Conservation (phyloP, 30 jellyfish, hydroid and myxozoan species). For the Hydractinia echinata region DNA sequence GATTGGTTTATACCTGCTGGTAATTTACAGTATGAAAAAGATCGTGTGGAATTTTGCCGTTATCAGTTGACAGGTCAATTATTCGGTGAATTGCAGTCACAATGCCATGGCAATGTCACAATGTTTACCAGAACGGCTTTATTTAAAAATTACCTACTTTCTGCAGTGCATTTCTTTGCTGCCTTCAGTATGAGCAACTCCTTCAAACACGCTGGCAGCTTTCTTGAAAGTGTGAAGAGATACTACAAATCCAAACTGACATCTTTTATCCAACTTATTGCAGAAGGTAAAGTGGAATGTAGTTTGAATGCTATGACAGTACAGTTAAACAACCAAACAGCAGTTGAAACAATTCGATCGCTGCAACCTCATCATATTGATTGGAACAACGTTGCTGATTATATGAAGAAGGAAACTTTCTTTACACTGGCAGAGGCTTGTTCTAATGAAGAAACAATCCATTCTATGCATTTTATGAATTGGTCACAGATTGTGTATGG, state of each 20-base stretch:
- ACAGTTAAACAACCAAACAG: background rate
- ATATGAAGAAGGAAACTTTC: background rate
- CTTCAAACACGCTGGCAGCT: background rate
- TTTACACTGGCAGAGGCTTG: background rate
- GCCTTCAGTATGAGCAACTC: background rate
- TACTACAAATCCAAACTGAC: background rate
- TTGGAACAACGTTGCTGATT: constrained; percentile 13
- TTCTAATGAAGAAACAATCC: background rate
- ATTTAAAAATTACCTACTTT: background rate
- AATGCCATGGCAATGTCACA: constrained; percentile 19
- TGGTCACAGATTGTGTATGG: constrained; percentile 18
- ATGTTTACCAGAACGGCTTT: background rate
- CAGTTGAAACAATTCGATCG: background rate
- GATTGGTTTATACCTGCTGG: background rate
- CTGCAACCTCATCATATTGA: constrained; percentile 8
- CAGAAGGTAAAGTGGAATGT: background rate
- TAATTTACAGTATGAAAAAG: background rate
- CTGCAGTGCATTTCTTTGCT: background rate
- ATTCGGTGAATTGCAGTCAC: background rate
- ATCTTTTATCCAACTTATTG: background rate
- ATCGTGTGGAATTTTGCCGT: background rate
- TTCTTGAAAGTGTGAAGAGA: background rate
- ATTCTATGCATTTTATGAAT: constrained; percentile 9
- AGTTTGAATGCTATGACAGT: background rate
- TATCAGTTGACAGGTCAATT: constrained; percentile 7